phyloP scores from a whole-genome alignment of 1,140 invertebrate species.

The Episyrphus balteatus region DNA sequence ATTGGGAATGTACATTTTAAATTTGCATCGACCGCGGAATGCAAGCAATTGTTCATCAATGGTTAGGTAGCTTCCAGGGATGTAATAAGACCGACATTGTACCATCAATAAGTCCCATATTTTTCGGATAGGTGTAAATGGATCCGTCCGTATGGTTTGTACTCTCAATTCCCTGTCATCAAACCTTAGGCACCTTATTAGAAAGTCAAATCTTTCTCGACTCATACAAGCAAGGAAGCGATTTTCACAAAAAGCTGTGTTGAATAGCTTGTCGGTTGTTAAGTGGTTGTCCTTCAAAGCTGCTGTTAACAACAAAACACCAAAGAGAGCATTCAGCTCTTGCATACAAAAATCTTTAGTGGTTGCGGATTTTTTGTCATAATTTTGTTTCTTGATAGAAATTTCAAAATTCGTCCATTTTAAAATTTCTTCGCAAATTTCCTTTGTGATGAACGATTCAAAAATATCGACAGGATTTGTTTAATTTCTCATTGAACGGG shows the following conservation, averaged over 20 bases:
- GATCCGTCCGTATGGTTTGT: slow-evolving; percentile 14
- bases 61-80: slow-evolving; percentile 7
- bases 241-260: neutral
- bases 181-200: slow-evolving; percentile 9
- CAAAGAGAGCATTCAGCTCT: no score
- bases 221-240: neutral
- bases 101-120: slow-evolving; percentile 22
- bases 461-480: no score
- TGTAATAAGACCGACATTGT: slow-evolving; percentile 13
- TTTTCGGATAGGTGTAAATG: slow-evolving; percentile 22
- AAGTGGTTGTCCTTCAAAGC: no score
- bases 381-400: no score
- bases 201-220: slow-evolving; percentile 5
- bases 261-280: neutral
- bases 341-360: no score
- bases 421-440: no score
- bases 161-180: slow-evolving; percentile 10
- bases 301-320: no score
- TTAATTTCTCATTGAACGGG: no score
- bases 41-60: slow-evolving; percentile 23
- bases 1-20: slow-evolving; percentile 21
- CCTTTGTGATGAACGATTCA: no score
- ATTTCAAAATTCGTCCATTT: no score
- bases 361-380: no score
- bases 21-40: slow-evolving; percentile 19